Evolutionary conservation across 1,140 invertebrate genomes (phyloP), one percentile per base, ranked within the genome.

Genomic region (Dreissena polymorpha): DNA sequence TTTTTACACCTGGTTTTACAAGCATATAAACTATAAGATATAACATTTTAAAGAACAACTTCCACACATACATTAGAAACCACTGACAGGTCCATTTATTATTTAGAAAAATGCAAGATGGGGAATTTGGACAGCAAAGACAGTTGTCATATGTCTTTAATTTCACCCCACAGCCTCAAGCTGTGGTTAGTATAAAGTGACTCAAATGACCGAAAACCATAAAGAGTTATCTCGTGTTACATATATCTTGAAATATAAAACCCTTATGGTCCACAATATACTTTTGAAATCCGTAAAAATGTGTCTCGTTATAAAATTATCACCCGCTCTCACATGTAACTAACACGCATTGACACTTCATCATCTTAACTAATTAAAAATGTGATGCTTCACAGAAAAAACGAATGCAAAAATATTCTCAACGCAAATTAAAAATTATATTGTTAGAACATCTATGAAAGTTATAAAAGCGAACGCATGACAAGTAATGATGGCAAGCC

Each of bases 141-240:
- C 73, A 75, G 57, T 65, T 60, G 49, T 60, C 16, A 27, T 39
- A 18, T 49, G 29, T 75, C 60, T 8, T 39, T 75, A n/a, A 50
- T 75, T 75, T 64, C 51, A 51, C 16, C 21, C 63, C 50, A 18
- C 49, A 23, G 13, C 18, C 7, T 64, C 73, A 39, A 23, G 60
- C 73, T 75, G 73, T 64, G 73, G 39, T 21, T 3, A 12, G 39
- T 63, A 75, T 64, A 75, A 75, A 75, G 64, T 63, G 73, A 18
- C 64, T 75, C 73, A 64, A 64, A 75, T 75, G 63, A 63, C 73
- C 64, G 27, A 10, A 63, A 75, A 75, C 60, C 50, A 63, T 75
- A 64, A 63, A 55, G 63, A 25, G 16, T 14, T 16, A 10, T 55
- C 60, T 75, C 57, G 21, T 8, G n/a, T 75, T 75, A 63, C 73